phyloP scores from a whole-genome alignment of 2,888 invertebrate species.

The Coleophora flavipennella region DNA sequence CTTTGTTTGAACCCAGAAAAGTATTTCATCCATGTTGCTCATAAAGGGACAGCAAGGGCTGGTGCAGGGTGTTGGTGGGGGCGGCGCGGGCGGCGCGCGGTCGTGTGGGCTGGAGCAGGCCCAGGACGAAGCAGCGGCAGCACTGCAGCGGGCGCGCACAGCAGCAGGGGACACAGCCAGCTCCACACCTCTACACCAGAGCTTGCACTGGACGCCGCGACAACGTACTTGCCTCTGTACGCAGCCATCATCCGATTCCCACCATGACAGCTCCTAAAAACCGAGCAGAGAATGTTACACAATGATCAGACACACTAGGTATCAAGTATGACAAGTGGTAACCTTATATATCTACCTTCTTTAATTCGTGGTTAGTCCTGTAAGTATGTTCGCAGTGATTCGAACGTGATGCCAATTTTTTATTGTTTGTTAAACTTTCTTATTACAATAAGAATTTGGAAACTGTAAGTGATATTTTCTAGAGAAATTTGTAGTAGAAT shows the following conservation, averaged over 20 bases:
- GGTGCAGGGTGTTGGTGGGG: slow-evolving; percentile 11
- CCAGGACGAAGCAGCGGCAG: slow-evolving; percentile 23
- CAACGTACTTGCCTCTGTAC: slow-evolving; percentile 10
- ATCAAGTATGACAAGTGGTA: no score
- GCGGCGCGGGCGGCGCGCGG: slow-evolving; percentile 21
- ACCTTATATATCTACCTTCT: no score
- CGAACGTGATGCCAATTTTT: no score
- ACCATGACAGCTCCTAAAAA: slow-evolving; percentile 9
- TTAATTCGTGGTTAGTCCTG: no score
- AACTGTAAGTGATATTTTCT: no score
- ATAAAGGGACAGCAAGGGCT: slow-evolving; percentile 43
- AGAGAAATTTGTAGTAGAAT: no score
- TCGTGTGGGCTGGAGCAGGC: slow-evolving; percentile 17
- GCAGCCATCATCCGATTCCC: slow-evolving; percentile 17
- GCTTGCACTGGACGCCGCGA: slow-evolving; percentile 26
- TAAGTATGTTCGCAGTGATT: no score
- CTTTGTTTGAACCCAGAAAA: slow-evolving; percentile 60
- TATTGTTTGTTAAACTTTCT: no score
- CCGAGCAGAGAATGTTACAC: no score
- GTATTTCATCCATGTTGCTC: slow-evolving; percentile 63
- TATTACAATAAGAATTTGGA: no score
- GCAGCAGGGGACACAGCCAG: slow-evolving; percentile 19
- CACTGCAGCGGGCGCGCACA: slow-evolving; percentile 33
- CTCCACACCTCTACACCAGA: slow-evolving; percentile 21
- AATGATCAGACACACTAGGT: no score